Conservation (phyloP, 2,888 invertebrate genomes). For the Netelia fuscicornis region DNA sequence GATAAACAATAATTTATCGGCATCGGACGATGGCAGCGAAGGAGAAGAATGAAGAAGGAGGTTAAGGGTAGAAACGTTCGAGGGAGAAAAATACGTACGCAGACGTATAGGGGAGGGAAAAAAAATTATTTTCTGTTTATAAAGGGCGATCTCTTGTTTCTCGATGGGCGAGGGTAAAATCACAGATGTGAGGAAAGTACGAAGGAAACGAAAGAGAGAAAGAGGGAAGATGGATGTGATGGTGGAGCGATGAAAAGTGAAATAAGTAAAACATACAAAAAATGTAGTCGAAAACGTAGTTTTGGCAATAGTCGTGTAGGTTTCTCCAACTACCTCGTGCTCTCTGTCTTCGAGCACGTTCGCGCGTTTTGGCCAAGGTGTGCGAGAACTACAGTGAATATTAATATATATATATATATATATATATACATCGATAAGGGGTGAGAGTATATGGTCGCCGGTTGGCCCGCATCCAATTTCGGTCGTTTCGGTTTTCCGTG, state of each 20-base stretch:
- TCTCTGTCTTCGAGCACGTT: constrained; percentile 16
- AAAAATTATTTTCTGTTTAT: neutral
- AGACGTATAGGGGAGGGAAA: too few species aligned
- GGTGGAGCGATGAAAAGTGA: constrained; percentile 20
- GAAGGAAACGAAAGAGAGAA: constrained; percentile 14
- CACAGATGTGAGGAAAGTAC: constrained; percentile 18
- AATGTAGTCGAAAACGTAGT: constrained; percentile 13
- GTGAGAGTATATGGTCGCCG: constrained; percentile 41
- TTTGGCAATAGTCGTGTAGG: constrained; percentile 4
- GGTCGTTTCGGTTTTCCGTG: constrained; percentile 68
- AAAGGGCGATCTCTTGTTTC: neutral
- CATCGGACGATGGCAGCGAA: constrained; percentile 34
- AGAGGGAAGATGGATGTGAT: constrained; percentile 38
- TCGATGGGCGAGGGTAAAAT: constrained; percentile 33
- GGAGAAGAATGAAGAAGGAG: constrained; percentile 35
- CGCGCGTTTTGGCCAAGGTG: constrained; percentile 56
- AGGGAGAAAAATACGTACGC: constrained; percentile 7
- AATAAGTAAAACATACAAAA: constrained; percentile 13
- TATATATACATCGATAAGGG: constrained; percentile 70
- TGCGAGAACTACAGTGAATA: constrained; percentile 1
- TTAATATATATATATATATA: constrained; percentile 73
- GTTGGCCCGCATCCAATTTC: constrained; percentile 78
- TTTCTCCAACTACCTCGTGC: constrained; percentile 54
- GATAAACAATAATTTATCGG: constrained; percentile 70
- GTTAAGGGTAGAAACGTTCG: neutral